Base-by-base conservation (phyloP, 2,113 vertebrate genomes). In the Aspiorhynchus laticeps region DNA sequence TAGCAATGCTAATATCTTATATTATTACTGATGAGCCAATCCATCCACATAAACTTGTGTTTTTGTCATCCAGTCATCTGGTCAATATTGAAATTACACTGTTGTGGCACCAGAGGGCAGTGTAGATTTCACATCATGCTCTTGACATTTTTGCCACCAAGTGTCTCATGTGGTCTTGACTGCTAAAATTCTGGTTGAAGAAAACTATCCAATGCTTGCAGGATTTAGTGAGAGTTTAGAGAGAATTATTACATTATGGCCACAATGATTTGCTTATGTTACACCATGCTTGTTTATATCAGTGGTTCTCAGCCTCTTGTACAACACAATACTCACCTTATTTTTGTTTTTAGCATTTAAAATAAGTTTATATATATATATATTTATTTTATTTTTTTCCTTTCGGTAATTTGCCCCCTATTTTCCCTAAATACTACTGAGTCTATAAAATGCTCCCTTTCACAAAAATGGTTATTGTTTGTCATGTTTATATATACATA, bases 31-130 rank as follows among this genome's bases (percentile, higher is more conserved):
- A 73, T 46, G 73, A 75, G 38, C 21, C 73, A 26, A 26, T 43
- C 38, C 73, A 26, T 46, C 11, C 14, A 48, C 12, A 48, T 76
- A 21, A 36, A 56, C 5, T 31, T 36, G 48, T 4, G 11, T 51
- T 82, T 80, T 38, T 75, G 48, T 36, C 31, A 84, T 9, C 14
- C 19, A 46, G n/a, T 31, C 9, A 28, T 31, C 2, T 24, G 19
- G 15, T 41, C 10, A n/a, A 61, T 26, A 21, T 24, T 26, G 46
- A 38, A 71, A 81, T 81, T 43, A 21, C 36, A 56, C 10, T 31
- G 19, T 8, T 61, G n/a, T 81, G 48, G 53, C 85, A 80, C 77
- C 26, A 86, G 85, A 80, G 85, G 85, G 48, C 78, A 86, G 51
- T 83, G 15, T 12, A 76, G 73, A 43, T 75, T n/a, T 75, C 21